Evolutionary conservation across 23 tunicate species (phyloP), one percentile per base, ranked within the genome.

Genomic region (Phallusia fumigata): DNA sequence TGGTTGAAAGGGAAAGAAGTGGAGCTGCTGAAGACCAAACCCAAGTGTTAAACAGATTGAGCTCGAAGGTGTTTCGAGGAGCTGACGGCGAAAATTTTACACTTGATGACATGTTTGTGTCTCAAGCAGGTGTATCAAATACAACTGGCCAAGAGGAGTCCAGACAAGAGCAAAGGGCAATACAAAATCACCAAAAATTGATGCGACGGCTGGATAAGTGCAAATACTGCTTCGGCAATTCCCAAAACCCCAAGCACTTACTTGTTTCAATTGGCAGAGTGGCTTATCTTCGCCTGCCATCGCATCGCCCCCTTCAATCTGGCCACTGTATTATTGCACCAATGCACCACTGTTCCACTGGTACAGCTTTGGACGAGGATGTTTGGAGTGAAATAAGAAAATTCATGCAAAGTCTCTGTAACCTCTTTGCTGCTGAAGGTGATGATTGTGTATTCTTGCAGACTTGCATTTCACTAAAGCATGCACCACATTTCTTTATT

Each of bases 321-420:
- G 99, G 96, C 21, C 99, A 96, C 74, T 96, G 99, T 77, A 32
- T 96, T 35, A 90, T 96, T 75, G 88, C 79, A 0, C 96, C 99
- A 13, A 91, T 90, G 90, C 90, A 89, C 82, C 99, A 96, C 74
- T 84, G 84, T 84, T 36, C 79, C 19, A 76, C 95, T 52, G 96
- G 88, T 11, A 91, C 96, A 22, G 74, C 95, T 21, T 15, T 91
- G 24, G 99, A 96, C 73, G 99, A 96, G 84, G 86, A 90, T 84
- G 99, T 96, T 0, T 91, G 96, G 96, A 84, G 82, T 28, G 99
- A 96, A 82, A 85, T 96, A 18, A 78, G 90, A 82, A 77, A 82
- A 19, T 86, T 89, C 45, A 94, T 94, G 98, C 88, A 74, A 50
- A 65, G 88, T 32, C 65, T 94, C 6, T 47, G 84, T 32, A 79